Conservation (phyloP, 2,888 invertebrate species). For the Hylaea fasciaria region DNA sequence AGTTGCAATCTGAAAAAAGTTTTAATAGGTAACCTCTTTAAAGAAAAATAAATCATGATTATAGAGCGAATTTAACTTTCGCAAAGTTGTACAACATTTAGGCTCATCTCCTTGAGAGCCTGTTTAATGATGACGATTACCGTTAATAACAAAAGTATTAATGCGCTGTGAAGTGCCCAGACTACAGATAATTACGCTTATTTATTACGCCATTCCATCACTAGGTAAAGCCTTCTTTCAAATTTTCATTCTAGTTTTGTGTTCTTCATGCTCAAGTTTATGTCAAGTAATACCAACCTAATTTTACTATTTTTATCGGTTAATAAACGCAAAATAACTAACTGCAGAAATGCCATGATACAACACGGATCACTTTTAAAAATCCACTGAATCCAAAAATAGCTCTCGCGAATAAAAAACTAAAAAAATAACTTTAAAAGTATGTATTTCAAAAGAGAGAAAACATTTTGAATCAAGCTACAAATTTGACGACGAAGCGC, state of each 20-base stretch:
- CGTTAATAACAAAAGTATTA: constrained; percentile 62
- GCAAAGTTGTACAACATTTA: constrained; percentile 74
- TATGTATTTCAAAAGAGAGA: neutral
- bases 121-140: constrained; percentile 75
- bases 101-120: constrained; percentile 72
- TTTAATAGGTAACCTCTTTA: constrained; percentile 83
- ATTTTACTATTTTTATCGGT: no score
- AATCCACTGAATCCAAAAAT: no score
- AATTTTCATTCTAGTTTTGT: neutral
- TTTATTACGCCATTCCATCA: constrained; percentile 25
- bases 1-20: constrained; percentile 84
- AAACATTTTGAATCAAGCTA: neutral
- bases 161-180: constrained; percentile 52
- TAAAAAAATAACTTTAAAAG: neutral
- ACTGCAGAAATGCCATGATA: no score
- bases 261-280: neutral
- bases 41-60: constrained; percentile 82
- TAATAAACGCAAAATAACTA: no score
- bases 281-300: no score
- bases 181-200: constrained; percentile 35
- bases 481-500: neutral
- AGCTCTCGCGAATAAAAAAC: neutral
- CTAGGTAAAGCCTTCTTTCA: neutral
- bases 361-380: no score
- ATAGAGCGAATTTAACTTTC: constrained; percentile 72